phyloP scores from a whole-genome alignment of 1,140 invertebrate species.

The Drosophila aff. region DNA sequence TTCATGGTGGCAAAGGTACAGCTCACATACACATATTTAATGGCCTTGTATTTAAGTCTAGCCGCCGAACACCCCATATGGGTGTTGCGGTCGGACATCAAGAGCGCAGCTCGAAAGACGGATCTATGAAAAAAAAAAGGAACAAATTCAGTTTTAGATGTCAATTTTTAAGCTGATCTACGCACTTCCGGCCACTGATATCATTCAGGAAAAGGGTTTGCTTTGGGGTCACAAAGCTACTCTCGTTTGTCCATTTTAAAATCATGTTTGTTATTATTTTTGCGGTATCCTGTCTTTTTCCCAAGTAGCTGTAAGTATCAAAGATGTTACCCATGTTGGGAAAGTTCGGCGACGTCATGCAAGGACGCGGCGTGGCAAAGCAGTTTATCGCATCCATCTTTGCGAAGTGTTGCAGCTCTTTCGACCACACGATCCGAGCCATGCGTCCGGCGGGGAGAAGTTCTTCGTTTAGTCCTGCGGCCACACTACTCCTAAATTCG shows the following conservation, averaged over 20 bases:
- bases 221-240: not conserved
- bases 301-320: not conserved
- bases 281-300: not conserved
- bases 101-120: not conserved
- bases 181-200: not conserved
- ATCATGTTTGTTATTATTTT: not conserved
- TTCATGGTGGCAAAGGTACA: conserved; percentile 1
- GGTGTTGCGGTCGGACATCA: conserved; percentile 4
- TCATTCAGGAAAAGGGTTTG: not conserved
- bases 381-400: not conserved
- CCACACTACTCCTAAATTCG: not conserved
- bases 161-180: not conserved
- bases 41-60: too few relatives aligned
- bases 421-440: not conserved
- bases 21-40: not conserved
- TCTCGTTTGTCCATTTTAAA: not conserved
- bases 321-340: conserved; percentile 9
- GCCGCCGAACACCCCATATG: not conserved
- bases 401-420: conserved; percentile 1
- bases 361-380: not conserved
- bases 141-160: not conserved
- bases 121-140: not conserved
- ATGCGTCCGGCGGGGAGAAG: not conserved
- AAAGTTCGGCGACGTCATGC: conserved; percentile 8
- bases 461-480: not conserved